A percentile compares a stretch with the other conserved stretches of the same genome.
phyloP scores from a whole-genome alignment of 2,888 invertebrate species.

The Byasa hedistus region DNA sequence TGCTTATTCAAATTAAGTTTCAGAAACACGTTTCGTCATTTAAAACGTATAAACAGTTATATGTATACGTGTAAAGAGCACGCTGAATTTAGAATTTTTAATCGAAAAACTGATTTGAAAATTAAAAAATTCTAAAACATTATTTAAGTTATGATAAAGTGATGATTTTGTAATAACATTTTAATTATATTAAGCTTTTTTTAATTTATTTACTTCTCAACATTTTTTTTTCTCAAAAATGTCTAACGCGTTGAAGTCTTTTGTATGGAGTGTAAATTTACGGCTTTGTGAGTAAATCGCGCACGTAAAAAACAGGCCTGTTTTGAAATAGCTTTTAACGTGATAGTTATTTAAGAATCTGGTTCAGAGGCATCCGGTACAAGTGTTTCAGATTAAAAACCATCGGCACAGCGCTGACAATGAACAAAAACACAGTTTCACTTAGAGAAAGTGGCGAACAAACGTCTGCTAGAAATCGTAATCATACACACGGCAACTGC shows the following conservation, averaged over 20 bases:
- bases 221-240: too few relatives aligned
- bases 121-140: too few relatives aligned
- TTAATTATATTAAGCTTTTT: too few relatives aligned
- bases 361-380: conserved; percentile 33
- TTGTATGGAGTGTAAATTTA: conserved; percentile 2
- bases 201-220: too few relatives aligned
- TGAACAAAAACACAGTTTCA: conserved; percentile 75
- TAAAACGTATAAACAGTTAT: conserved; percentile 19
- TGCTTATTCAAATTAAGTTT: conserved; percentile 14
- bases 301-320: too few relatives aligned
- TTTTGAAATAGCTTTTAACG: too few relatives aligned
- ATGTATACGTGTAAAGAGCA: background rate
- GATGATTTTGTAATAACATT: too few relatives aligned
- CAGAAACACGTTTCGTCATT: conserved; percentile 16
- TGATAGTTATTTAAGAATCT: conserved; percentile 16
- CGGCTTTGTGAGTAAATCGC: too few relatives aligned
- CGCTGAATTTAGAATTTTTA: too few relatives aligned
- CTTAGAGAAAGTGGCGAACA: conserved; percentile 75
- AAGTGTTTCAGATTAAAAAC: conserved; percentile 32
- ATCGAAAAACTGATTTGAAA: too few relatives aligned
- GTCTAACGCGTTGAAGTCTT: conserved; percentile 24
- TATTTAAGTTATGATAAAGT: too few relatives aligned
- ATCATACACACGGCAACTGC: conserved; percentile 32
- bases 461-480: conserved; percentile 53
- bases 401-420: conserved; percentile 51